phyloP scores from a whole-genome alignment of 2,888 invertebrate species.

The Scotopteryx bipunctaria region DNA sequence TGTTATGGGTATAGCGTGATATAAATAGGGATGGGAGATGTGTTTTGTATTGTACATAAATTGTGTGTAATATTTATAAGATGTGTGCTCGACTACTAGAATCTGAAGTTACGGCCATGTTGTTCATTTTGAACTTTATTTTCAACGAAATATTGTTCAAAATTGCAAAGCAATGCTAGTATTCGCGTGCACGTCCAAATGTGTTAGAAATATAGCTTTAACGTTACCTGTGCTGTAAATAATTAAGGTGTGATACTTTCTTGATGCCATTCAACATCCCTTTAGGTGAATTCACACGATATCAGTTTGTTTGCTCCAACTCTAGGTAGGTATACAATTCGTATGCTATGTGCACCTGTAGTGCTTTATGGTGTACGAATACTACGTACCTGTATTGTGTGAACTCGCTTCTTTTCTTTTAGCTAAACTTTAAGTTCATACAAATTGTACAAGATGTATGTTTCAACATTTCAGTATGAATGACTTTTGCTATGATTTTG shows the following conservation, averaged over 20 bases:
- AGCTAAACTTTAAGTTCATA: slow-evolving; percentile 14
- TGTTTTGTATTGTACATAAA: slow-evolving; percentile 35
- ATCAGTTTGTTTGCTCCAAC: no score
- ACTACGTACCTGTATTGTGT: slow-evolving; percentile 13
- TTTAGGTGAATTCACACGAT: slow-evolving; percentile 21
- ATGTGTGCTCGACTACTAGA: slow-evolving; percentile 2
- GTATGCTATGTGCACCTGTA: no score
- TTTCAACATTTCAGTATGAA: slow-evolving; percentile 26
- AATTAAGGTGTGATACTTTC: slow-evolving; percentile 64
- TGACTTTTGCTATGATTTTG: slow-evolving; percentile 38
- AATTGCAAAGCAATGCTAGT: background rate
- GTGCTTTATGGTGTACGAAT: no score
- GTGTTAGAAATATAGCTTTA: slow-evolving; percentile 63
- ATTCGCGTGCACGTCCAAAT: slow-evolving; percentile 24
- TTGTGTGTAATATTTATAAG: slow-evolving; percentile 28
- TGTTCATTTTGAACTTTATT: slow-evolving; percentile 3
- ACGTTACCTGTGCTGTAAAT: slow-evolving; percentile 68
- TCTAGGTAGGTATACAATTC: no score
- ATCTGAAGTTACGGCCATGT: background rate
- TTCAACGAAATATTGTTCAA: background rate
- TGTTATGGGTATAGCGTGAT: slow-evolving; percentile 34
- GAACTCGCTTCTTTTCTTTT: slow-evolving; percentile 18
- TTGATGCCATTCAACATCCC: slow-evolving; percentile 68
- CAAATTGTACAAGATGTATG: slow-evolving; percentile 19
- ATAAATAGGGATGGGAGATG: slow-evolving; percentile 32